These are phyloP conservation scores for Petrocephalus microphthalmus DNA, from an alignment of 2,113 vertebrate species.

Conservation along the genomic window DNA sequence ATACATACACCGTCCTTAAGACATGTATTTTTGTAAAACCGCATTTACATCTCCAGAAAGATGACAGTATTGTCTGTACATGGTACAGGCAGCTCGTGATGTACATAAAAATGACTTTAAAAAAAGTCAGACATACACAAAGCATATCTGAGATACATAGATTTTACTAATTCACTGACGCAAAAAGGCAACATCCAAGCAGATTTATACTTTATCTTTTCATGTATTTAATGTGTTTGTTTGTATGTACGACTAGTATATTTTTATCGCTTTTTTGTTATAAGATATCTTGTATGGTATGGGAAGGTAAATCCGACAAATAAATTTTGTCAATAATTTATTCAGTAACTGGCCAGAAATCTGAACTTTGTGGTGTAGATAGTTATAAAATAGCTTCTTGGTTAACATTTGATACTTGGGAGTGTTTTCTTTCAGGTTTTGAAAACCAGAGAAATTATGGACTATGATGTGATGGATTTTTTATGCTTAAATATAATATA, in stretches of 20 bases:
- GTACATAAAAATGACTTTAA: neutral
- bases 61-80: neutral
- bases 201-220: neutral
- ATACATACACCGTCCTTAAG: neutral
- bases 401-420: neutral
- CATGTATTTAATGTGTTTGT: neutral
- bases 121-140: no score
- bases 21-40: neutral
- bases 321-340: neutral
- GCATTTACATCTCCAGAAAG: neutral
- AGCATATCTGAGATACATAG: neutral
- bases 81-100: neutral
- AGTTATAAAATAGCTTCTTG: neutral
- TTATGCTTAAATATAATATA: neutral
- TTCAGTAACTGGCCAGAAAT: neutral
- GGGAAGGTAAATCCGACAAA: neutral
- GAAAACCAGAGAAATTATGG: neutral
- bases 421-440: neutral
- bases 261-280: neutral
- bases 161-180: neutral
- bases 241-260: neutral
- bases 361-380: neutral
- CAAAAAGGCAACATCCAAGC: neutral
- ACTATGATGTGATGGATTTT: neutral
- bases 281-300: neutral